These are phyloP conservation scores for Watsonalla cultraria DNA, from an alignment of 2,888 invertebrate species.

Conservation along the genomic window DNA sequence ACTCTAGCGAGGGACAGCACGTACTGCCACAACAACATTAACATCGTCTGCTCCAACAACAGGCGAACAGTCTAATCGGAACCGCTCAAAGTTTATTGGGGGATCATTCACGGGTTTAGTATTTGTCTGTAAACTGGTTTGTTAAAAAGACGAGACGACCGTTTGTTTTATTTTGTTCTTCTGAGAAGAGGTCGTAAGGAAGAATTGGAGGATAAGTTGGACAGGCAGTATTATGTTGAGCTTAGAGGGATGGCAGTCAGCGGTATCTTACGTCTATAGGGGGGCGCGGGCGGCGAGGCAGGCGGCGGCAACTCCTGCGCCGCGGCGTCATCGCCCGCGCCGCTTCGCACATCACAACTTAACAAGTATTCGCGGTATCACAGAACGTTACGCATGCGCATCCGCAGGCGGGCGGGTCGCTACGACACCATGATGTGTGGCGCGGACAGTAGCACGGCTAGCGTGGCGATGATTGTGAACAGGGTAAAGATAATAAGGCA, in stretches of 20 bases:
- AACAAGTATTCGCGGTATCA: conserved; percentile 84
- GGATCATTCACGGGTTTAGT: conserved; percentile 3
- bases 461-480: conserved; percentile 98
- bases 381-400: conserved; percentile 79
- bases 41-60: conserved; percentile 29
- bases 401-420: conserved; percentile 78
- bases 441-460: conserved; percentile 97
- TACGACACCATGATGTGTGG: conserved; percentile 97
- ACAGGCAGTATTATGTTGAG: conserved; percentile 65
- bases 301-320: conserved; percentile 63
- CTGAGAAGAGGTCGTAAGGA: conserved; percentile 46
- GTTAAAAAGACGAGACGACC: conserved; percentile 32
- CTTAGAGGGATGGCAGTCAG: conserved; percentile 68
- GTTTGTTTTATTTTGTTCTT: conserved; percentile 30
- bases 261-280: conserved; percentile 71
- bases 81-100: conserved; percentile 9
- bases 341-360: conserved; percentile 80
- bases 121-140: conserved; percentile 3
- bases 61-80: conserved; percentile 35
- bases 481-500: conserved; percentile 99
- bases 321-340: conserved; percentile 69
- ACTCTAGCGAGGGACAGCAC: conserved; percentile 53
- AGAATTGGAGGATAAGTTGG: conserved; percentile 44
- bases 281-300: conserved; percentile 67
- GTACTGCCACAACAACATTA: conserved; percentile 45